Percentiles rank a stretch among this genome's conserved stretches.
These are phyloP conservation scores for Physocephala rufipes DNA, from an alignment of 2,888 invertebrate genomes.

Conservation along the genomic window DNA sequence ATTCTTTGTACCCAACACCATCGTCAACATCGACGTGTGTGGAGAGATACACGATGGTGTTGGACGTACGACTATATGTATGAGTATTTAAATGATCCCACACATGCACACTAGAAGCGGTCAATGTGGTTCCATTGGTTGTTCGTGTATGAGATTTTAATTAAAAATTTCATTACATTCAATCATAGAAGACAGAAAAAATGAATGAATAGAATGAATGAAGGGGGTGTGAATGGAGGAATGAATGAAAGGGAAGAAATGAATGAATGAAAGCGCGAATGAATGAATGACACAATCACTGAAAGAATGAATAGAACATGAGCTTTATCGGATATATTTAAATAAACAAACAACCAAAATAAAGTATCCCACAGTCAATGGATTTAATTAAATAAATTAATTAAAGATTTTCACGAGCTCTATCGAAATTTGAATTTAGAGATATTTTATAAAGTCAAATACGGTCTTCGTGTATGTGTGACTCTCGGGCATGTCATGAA, in stretches of 20 bases:
- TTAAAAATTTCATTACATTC: slow-evolving; percentile 32
- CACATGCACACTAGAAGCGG: neutral
- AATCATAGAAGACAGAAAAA: neutral
- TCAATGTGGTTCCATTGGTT: slow-evolving; percentile 2
- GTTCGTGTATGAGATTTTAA: slow-evolving; percentile 32
- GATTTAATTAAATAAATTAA: slow-evolving; percentile 22
- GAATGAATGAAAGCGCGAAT: neutral
- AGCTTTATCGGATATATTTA: neutral
- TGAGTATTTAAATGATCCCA: neutral
- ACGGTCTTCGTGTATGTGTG: neutral
- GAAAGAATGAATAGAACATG: neutral
- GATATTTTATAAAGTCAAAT: slow-evolving; percentile 14
- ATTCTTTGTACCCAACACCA: neutral
- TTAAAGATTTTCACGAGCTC: neutral
- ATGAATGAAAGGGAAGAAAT: neutral
- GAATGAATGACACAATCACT: slow-evolving; percentile 1
- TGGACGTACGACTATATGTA: neutral
- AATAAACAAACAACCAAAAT: neutral
- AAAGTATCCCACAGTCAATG: slow-evolving; percentile 23
- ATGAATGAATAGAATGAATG: neutral
- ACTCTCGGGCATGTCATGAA: neutral
- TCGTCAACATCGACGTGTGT: neutral
- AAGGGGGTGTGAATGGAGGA: neutral
- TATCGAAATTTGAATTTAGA: neutral
- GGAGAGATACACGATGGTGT: neutral